Conservation (phyloP, 2,888 invertebrate genomes). For the Labia minor region DNA sequence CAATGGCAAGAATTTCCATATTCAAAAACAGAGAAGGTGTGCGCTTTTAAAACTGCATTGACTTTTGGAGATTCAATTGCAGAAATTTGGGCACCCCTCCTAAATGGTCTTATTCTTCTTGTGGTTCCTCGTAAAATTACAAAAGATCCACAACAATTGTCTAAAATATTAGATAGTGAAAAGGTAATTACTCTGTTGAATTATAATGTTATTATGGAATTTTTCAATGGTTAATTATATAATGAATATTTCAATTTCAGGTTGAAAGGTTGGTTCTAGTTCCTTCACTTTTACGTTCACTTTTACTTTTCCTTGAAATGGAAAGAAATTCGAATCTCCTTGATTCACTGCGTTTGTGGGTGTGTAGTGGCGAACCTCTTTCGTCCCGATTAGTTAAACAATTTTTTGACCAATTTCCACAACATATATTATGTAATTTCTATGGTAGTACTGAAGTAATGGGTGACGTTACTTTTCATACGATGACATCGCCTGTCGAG, state of each 20-base stretch:
- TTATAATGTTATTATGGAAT: too few relatives aligned
- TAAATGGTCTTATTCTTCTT: constrained; percentile 59
- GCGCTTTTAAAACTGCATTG: constrained; percentile 81
- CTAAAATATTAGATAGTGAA: constrained; percentile 55
- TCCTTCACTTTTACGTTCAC: constrained; percentile 67
- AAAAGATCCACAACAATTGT: constrained; percentile 65
- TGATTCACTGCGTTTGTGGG: constrained; percentile 58
- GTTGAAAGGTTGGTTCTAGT: constrained; percentile 73
- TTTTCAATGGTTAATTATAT: background rate
- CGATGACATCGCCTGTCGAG: constrained; percentile 44
- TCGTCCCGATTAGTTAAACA: constrained; percentile 56
- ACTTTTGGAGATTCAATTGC: constrained; percentile 84
- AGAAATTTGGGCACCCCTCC: constrained; percentile 77
- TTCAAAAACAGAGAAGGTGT: constrained; percentile 50
- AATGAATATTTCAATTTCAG: constrained; percentile 36
- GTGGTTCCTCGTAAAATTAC: constrained; percentile 63
- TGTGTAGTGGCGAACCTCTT: constrained; percentile 79
- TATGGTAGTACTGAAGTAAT: constrained; percentile 87
- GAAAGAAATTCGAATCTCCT: constrained; percentile 36
- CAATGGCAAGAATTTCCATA: constrained; percentile 77
- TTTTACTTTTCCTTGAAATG: constrained; percentile 51
- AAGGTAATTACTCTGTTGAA: constrained; percentile 44
- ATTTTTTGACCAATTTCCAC: constrained; percentile 65
- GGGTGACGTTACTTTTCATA: constrained; percentile 77
- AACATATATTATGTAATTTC: constrained; percentile 67